phyloP scores from a whole-genome alignment of 2,113 vertebrate genomes.

The Apistogramma diplotaenia region DNA sequence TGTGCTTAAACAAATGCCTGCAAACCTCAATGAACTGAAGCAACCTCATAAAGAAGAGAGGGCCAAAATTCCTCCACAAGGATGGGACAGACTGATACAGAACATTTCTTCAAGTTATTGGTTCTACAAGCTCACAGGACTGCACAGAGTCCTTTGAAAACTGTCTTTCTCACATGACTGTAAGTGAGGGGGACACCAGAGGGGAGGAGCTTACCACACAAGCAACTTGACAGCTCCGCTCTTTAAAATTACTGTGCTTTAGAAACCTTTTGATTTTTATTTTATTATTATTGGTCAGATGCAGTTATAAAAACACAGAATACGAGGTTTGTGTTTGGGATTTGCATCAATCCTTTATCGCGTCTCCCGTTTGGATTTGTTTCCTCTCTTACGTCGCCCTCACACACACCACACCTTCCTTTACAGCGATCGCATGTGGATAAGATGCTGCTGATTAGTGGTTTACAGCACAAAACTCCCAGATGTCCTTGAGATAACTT shows the following conservation, averaged over 20 bases:
- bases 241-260: not conserved
- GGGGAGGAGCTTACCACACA: not conserved
- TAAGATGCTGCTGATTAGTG: conserved; percentile 28
- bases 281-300: not conserved
- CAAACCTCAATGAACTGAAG: not conserved
- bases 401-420: not conserved
- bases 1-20: not conserved
- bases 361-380: not conserved
- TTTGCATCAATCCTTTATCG: not conserved
- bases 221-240: not conserved
- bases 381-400: not conserved
- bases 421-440: not conserved
- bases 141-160: not conserved
- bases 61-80: not conserved
- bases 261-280: not conserved
- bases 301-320: not conserved
- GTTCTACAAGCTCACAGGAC: not conserved
- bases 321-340: not conserved
- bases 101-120: not conserved
- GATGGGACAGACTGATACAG: not conserved
- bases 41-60: not conserved
- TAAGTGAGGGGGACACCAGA: not conserved
- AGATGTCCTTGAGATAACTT: conserved; percentile 49
- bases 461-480: not conserved
- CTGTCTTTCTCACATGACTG: not conserved